phyloP scores from a whole-genome alignment of 2,888 invertebrate species.

The Syrphus vitripennis region DNA sequence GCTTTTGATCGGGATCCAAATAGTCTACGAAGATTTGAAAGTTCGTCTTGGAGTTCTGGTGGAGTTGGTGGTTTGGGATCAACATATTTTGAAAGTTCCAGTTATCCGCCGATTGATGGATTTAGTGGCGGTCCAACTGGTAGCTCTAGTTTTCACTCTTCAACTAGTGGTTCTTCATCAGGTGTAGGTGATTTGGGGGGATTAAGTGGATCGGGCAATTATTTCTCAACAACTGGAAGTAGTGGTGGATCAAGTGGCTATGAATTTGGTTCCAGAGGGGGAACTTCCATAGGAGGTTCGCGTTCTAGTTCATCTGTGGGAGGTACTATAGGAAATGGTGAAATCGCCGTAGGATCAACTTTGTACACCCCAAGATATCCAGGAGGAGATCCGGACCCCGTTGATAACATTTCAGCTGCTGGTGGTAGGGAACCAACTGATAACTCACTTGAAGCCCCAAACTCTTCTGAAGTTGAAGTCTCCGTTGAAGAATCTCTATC shows the following conservation, averaged over 20 bases:
- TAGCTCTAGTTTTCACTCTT: slow-evolving; percentile 30
- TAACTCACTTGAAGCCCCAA: background rate
- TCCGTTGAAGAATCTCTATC: slow-evolving; percentile 6
- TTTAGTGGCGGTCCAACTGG: slow-evolving; percentile 1
- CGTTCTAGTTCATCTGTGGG: slow-evolving; percentile 2
- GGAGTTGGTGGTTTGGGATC: background rate
- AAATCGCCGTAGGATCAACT: background rate
- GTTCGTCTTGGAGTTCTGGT: slow-evolving; percentile 30
- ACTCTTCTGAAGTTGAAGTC: slow-evolving; percentile 23
- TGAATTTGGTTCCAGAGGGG: background rate
- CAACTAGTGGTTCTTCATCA: slow-evolving; percentile 25
- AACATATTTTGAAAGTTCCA: slow-evolving; percentile 35
- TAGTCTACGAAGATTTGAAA: background rate
- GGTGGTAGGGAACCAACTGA: background rate
- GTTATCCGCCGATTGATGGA: background rate
- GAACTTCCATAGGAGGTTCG: background rate
- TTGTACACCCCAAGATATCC: slow-evolving; percentile 9
- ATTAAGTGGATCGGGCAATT: slow-evolving; percentile 3
- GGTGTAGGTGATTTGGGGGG: slow-evolving; percentile 34
- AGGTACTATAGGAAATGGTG: slow-evolving; percentile 3
- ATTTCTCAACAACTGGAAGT: slow-evolving; percentile 5
- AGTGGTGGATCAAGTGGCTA: slow-evolving; percentile 12
- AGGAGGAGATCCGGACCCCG: background rate
- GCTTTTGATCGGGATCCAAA: background rate
- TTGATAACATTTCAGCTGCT: background rate